Evolutionary conservation across 2,797 vertebrate species (phyloP).

Genomic region (Ammospiza maritima): DNA sequence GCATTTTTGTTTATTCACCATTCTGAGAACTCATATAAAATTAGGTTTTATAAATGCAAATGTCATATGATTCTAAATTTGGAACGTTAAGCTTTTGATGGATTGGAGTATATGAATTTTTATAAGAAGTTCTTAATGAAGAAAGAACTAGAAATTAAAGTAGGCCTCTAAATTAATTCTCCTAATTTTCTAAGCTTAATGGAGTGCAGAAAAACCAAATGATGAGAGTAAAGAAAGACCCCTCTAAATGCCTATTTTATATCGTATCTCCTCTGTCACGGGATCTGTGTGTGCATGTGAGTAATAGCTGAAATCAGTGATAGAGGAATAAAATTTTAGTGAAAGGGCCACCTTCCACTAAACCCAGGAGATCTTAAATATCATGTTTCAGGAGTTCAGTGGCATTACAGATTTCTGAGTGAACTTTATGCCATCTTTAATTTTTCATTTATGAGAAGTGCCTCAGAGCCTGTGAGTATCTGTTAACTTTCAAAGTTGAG

Average conservation of each 20-base stretch:
- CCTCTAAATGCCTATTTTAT: not conserved
- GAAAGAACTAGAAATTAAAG: slow-evolving; percentile 56
- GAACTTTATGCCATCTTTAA: not conserved
- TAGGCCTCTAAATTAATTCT: slow-evolving; percentile 39
- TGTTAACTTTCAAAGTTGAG: not conserved
- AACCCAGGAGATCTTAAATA: not conserved
- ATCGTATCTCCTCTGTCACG: not conserved
- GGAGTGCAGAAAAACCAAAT: slow-evolving; percentile 12
- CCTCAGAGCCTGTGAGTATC: not conserved
- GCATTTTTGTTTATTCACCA: slow-evolving; percentile 54
- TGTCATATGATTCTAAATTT: slow-evolving; percentile 56
- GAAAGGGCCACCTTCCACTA: not conserved
- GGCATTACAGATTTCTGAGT: not conserved
- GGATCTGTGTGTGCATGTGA: not conserved
- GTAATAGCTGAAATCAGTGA: not conserved
- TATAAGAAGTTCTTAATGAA: slow-evolving; percentile 54
- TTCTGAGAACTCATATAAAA: slow-evolving; percentile 48
- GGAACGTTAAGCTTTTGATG: slow-evolving; percentile 25
- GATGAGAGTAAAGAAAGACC: not conserved
- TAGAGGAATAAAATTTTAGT: not conserved
- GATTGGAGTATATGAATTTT: slow-evolving; percentile 54
- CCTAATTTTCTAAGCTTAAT: slow-evolving; percentile 45
- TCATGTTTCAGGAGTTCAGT: not conserved
- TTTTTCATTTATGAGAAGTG: not conserved
- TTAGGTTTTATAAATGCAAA: slow-evolving; percentile 60